phyloP scores from a whole-genome alignment of 2,797 vertebrate genomes.

The Lithobates sylvaticus region DNA sequence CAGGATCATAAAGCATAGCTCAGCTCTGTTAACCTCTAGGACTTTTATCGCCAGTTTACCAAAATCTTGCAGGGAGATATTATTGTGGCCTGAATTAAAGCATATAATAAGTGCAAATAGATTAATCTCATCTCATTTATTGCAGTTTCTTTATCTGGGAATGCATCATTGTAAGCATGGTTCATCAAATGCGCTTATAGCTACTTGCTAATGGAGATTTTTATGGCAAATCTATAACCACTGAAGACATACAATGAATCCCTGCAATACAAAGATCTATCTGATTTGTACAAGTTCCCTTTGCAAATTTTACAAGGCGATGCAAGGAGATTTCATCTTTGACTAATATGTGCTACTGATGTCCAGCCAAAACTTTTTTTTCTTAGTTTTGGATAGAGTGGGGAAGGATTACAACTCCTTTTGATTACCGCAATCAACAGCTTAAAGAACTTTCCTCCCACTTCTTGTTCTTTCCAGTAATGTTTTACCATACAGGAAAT shows the following conservation, averaged over 20 bases:
- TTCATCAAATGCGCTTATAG: constrained; percentile 43
- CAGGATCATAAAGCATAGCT: constrained; percentile 9
- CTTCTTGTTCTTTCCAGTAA: too few species aligned
- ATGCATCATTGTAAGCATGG: constrained; percentile 17
- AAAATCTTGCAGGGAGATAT: background rate
- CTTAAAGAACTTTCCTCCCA: too few species aligned
- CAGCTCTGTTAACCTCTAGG: constrained; percentile 30
- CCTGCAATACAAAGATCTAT: constrained; percentile 25
- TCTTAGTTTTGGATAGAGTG: too few species aligned
- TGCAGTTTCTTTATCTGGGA: constrained; percentile 28
- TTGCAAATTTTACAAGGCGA: constrained; percentile 22
- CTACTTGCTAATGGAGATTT: constrained; percentile 39
- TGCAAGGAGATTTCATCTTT: constrained; percentile 17
- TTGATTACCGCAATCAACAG: too few species aligned
- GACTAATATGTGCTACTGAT: background rate
- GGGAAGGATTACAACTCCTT: too few species aligned
- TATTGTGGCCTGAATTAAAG: constrained; percentile 23
- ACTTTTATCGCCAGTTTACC: background rate
- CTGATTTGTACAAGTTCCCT: background rate
- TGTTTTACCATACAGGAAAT: too few species aligned
- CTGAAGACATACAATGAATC: constrained; percentile 33
- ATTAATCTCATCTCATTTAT: constrained; percentile 15
- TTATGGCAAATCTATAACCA: constrained; percentile 39
- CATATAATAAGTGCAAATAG: constrained; percentile 26
- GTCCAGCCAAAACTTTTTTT: too few species aligned